A percentile compares a stretch with the other conserved stretches of the same genome.
These are phyloP conservation scores for Pinna nobilis DNA, from an alignment of 1,140 invertebrate species.

Conservation along the genomic window DNA sequence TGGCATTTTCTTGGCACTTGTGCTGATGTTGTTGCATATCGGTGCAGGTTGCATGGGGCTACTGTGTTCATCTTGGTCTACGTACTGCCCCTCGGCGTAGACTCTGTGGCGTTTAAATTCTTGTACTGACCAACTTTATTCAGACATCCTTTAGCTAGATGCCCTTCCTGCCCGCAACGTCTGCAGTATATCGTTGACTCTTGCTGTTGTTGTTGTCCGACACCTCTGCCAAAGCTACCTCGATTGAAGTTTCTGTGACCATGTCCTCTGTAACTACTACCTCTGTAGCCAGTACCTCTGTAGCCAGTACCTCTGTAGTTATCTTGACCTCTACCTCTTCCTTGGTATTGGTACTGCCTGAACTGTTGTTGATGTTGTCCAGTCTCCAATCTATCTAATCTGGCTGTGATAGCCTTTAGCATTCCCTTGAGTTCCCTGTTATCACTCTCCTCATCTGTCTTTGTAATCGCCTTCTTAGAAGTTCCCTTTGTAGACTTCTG, in stretches of 20 bases:
- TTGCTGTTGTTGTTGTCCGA: not conserved
- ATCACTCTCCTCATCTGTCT: not conserved
- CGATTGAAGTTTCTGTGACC: not conserved
- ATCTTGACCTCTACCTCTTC: not conserved
- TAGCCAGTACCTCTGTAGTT: not conserved
- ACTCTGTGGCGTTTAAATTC: constrained; percentile 25
- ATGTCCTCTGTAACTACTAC: not conserved
- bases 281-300: not conserved
- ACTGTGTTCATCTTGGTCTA: not conserved
- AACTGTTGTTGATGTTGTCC: too few species aligned
- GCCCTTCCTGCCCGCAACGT: constrained; percentile 20
- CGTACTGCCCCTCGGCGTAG: constrained; percentile 2
- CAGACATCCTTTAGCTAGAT: constrained; percentile 16
- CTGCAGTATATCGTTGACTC: not conserved
- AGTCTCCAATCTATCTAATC: constrained; percentile 6
- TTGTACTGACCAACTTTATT: constrained; percentile 16
- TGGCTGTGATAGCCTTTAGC: not conserved
- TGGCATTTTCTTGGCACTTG: not conserved
- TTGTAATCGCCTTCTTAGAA: not conserved
- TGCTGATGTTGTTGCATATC: not conserved
- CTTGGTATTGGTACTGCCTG: too few species aligned
- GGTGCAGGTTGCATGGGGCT: not conserved
- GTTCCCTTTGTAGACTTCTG: not conserved
- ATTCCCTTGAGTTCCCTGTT: not conserved
- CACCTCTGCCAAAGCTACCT: too few species aligned